Base-by-base conservation (phyloP, 1,140 invertebrate species). In the Sipha flava region DNA sequence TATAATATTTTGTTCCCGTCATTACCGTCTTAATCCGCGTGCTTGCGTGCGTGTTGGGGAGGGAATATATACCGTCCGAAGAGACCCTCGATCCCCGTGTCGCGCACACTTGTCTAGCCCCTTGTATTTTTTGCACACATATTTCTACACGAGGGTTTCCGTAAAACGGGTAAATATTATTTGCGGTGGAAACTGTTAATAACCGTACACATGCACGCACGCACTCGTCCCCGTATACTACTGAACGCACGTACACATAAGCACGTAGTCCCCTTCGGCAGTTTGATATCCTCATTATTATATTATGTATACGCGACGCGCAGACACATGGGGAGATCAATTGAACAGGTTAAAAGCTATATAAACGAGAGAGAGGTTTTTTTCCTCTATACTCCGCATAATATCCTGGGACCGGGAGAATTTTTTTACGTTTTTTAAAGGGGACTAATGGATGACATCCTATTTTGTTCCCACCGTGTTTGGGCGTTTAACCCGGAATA, bases 281-380 rank as follows among this genome's bases (percentile, higher is more conserved):
- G 73, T 77, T 77, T 77, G 73, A 77, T 77, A 77, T 77, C 73
- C 73, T 77, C 73, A 77, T 77, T 77, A 77, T 59, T 77, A 59
- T 43, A 77, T 77, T 77, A 77, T 57, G 57, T 43, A 75, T 21
- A 68, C 18, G 12, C 21, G 34, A 75, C 2, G 43, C 49, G 21
- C 12, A 18, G 16, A 73, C 49, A 23, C 34, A 40, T 52, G 52
- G 73, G 52, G 73, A 54, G 73, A 77, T 77, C 73, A 77, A 77
- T 77, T 77, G 73, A 77, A 77, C 73, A 77, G 73, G 73, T 77
- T 77, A 77, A 77, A 77, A 77, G 73, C 73, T 77, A 77, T 77
- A 77, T 77, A 77, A 77, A 77, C 73, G 73, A 77, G 73, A 59
- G 54, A 59, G 54, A 59, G 73, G 52, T 77, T 77, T 77, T 54